Evolutionary conservation across 2,113 vertebrate species (phyloP), one percentile per base, ranked within the genome.

Genomic region (Epinephelus lanceolatus): DNA sequence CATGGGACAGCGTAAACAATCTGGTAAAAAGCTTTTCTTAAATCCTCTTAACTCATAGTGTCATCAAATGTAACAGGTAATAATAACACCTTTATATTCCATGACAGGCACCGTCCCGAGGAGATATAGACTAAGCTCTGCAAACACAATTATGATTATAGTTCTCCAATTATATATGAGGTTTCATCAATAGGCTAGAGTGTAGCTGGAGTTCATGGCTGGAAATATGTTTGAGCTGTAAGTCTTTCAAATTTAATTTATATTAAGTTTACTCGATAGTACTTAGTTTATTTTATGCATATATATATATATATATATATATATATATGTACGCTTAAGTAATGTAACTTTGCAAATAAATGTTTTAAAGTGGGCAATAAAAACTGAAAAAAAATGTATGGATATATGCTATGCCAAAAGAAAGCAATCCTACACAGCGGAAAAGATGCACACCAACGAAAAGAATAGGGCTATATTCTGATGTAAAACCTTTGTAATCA

Each of bases 41-140:
- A 90, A 92, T 91, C 86, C 87, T 90, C 87, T 90, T 86, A 88
- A 60, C 75, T 69, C 55, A 25, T 12, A 4, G 53, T 69, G 70
- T 76, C 63, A 70, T 79, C 52, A 74, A 66, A 69, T 67, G 61
- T 80, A 68, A 73, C 45, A 66, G 23, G 45, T 55, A 69, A 33
- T 12, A 12, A 37, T 6, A 17, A 42, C 49, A 55, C 52, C 19
- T 51, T 71, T 49, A 42, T 19, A 52, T 47, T 52, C 45, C 14
- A 27, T 53, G 27, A 69, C 30, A 56, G 19, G 45, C 18, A 55
- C 21, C 12, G 13, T 59, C 4, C 11, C 1, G 10, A 40, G 37
- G 51, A 66, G 19, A 47, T 42, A 12, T 17, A 59, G 12, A 19
- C 49, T 8, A 23, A 18, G 17, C 17, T 4, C 15, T 33, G 53